Evolutionary conservation across 2,113 vertebrate species (phyloP).

Genomic region (Onychostruthus taczanowskii): DNA sequence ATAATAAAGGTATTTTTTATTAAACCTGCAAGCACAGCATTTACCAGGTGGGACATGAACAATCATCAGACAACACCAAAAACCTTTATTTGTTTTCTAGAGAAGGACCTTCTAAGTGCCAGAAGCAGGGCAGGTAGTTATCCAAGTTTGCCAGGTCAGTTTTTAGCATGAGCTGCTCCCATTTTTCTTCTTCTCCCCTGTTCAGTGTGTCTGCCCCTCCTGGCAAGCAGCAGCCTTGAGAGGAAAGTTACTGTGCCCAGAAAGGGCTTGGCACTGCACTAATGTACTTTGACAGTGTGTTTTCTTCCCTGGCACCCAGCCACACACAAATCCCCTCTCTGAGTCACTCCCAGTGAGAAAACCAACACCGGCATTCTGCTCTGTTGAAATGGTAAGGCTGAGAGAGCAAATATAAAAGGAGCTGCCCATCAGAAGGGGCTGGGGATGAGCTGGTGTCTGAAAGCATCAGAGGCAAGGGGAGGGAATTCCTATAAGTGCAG

Average conservation of each 20-base stretch:
- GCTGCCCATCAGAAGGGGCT: neutral
- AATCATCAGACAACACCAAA: neutral
- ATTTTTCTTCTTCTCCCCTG: neutral
- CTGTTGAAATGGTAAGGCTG: constrained; percentile 26
- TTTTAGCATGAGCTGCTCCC: neutral
- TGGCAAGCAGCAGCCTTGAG: neutral
- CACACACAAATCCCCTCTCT: constrained; percentile 11
- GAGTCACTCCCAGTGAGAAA: constrained; percentile 60
- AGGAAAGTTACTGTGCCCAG: constrained; percentile 63
- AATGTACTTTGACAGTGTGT: constrained; percentile 19
- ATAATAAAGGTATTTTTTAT: neutral
- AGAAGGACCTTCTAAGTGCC: neutral
- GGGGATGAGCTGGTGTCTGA: neutral
- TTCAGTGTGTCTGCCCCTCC: neutral
- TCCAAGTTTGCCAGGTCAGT: neutral
- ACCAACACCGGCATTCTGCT: constrained; percentile 59
- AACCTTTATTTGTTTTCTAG: neutral
- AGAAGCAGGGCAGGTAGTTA: neutral
- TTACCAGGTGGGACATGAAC: neutral
- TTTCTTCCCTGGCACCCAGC: constrained; percentile 17
- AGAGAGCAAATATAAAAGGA: constrained; percentile 50
- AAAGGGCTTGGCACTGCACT: constrained; percentile 35
- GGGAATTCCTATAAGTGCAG: neutral
- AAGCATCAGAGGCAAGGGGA: neutral
- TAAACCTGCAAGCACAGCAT: neutral